A percentile compares a stretch with the other conserved stretches of the same genome.
Evolutionary conservation across 2,797 vertebrate species (phyloP).

Genomic region (Hippoglossus hippoglossus): DNA sequence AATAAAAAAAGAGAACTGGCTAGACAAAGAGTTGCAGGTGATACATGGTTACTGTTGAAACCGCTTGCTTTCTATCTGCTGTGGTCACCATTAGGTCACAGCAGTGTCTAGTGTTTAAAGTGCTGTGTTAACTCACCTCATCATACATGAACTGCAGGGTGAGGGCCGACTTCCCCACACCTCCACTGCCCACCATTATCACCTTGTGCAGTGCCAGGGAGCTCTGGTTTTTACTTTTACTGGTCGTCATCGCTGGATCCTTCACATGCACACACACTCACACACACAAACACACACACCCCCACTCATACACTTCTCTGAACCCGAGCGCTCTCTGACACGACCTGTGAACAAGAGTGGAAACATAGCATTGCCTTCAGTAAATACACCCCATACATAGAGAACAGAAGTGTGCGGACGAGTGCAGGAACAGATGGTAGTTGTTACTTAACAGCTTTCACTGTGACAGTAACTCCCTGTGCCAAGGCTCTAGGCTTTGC

Average conservation of each 20-base stretch:
- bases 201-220: constrained; percentile 97
- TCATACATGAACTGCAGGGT: constrained; percentile 99
- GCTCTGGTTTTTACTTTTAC: constrained; percentile 97
- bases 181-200: constrained; percentile 99
- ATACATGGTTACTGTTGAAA: neutral
- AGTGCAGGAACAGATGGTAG: constrained; percentile 57
- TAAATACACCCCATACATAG: constrained; percentile 28
- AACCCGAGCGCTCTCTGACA: constrained; percentile 41
- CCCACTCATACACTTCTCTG: constrained; percentile 17
- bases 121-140: constrained; percentile 86
- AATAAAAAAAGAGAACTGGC: neutral
- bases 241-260: constrained; percentile 88
- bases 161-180: constrained; percentile 97
- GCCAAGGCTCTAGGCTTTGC: constrained; percentile 68
- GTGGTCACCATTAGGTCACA: neutral
- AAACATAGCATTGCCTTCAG: constrained; percentile 30
- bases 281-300: constrained; percentile 20
- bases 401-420: constrained; percentile 14
- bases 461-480: constrained; percentile 42
- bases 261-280: constrained; percentile 45
- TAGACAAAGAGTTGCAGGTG: too few relatives aligned
- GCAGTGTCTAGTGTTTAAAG: neutral
- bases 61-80: neutral
- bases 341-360: constrained; percentile 67
- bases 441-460: constrained; percentile 61